These are phyloP conservation scores for Drosophila neotestacea DNA, from an alignment of 2,888 invertebrate genomes.

Conservation along the genomic window DNA sequence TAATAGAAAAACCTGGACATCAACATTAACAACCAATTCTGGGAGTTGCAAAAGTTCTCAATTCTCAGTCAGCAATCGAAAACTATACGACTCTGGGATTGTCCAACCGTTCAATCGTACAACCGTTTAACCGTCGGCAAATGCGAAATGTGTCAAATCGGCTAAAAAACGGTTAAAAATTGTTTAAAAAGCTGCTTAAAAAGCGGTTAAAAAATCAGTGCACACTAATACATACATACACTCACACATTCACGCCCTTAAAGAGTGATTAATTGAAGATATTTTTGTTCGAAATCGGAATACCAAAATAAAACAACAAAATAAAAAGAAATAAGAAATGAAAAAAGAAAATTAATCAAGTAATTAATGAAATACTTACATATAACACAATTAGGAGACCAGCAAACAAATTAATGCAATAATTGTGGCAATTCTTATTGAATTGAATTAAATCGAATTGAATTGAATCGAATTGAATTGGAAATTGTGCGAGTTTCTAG, in stretches of 20 bases:
- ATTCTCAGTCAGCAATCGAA: conserved; percentile 26
- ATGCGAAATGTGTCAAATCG: conserved; percentile 26
- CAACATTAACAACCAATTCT: conserved; percentile 40
- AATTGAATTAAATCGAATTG: conserved; percentile 37
- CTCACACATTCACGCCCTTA: conserved; percentile 3
- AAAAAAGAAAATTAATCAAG: conserved; percentile 5
- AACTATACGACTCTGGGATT: conserved; percentile 46
- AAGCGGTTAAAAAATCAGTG: conserved; percentile 24
- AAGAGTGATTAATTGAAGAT: conserved; percentile 10
- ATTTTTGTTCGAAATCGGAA: conserved; percentile 24
- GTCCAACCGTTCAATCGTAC: conserved; percentile 14
- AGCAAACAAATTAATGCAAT: conserved; percentile 32
- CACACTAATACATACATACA: conserved; percentile 19
- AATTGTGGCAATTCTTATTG: conserved; percentile 39
- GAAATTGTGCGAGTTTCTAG: conserved; percentile 31
- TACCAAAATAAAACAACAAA: conserved; percentile 15
- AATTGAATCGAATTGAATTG: conserved; percentile 26
- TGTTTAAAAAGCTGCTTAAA: background rate
- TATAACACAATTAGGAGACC: conserved; percentile 30
- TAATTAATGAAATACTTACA: conserved; percentile 13
- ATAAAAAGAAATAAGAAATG: conserved; percentile 3
- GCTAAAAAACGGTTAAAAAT: conserved; percentile 11
- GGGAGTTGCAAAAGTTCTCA: conserved; percentile 21
- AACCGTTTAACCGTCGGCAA: conserved; percentile 64
- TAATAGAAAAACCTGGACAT: conserved; percentile 22